Percentiles rank a stretch among this genome's conserved stretches.
Evolutionary conservation across 2,888 invertebrate species (phyloP).

Genomic region (Spisula solida): DNA sequence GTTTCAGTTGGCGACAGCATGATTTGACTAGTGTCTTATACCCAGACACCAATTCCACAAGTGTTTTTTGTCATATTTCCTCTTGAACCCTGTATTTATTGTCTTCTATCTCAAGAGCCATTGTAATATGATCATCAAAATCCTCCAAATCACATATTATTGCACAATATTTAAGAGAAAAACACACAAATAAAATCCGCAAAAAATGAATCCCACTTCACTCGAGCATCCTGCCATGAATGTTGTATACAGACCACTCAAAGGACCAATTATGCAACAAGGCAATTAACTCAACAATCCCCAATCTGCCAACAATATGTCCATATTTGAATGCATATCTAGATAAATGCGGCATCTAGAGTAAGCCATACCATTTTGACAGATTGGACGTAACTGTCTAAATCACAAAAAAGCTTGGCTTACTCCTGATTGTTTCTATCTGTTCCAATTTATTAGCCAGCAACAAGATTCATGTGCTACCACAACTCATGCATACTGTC

Average conservation of each 20-base stretch:
- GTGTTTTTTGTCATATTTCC: conserved; percentile 7
- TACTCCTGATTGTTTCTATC: background rate
- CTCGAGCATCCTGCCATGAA: background rate
- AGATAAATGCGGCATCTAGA: background rate
- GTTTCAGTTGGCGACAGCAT: conserved; percentile 16
- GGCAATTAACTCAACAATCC: background rate
- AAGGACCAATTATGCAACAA: background rate
- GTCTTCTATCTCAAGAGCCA: background rate
- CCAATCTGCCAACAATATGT: conserved; percentile 27
- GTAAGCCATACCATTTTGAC: conserved; percentile 1
- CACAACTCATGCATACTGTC: background rate
- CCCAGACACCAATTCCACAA: conserved; percentile 10
- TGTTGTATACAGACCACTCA: background rate
- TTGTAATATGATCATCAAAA: background rate
- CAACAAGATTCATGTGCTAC: background rate
- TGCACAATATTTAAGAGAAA: conserved; percentile 12
- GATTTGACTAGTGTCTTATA: conserved; percentile 17
- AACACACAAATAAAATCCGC: conserved; percentile 12
- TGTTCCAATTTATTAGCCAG: background rate
- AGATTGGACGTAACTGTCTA: background rate
- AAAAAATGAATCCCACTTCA: background rate
- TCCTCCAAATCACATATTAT: background rate
- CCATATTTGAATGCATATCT: conserved; percentile 11
- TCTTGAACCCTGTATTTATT: background rate
- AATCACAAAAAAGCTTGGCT: background rate